Evolutionary conservation across 2,888 invertebrate species (phyloP).

Genomic region (Oscheius onirici): DNA sequence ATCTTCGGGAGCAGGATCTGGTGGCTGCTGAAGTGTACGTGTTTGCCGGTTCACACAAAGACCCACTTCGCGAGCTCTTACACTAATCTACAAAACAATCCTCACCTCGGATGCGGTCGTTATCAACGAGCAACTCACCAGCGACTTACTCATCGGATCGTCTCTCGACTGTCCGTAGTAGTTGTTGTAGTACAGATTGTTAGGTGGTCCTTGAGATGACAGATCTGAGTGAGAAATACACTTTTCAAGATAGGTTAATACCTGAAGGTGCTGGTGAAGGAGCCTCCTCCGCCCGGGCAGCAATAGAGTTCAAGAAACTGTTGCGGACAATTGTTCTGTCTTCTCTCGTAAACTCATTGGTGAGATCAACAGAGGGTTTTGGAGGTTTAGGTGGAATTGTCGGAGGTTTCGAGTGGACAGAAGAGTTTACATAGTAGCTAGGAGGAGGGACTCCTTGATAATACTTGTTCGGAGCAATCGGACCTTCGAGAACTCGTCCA

Average conservation of each 20-base stretch:
- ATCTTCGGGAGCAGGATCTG: slow-evolving; percentile 25
- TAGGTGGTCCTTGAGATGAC: background rate
- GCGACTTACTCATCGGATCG: background rate
- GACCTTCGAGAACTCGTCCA: slow-evolving; percentile 52
- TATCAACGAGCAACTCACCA: background rate
- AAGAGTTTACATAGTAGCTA: slow-evolving; percentile 6
- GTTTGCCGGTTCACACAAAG: slow-evolving; percentile 6
- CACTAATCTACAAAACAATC: background rate
- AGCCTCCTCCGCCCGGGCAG: slow-evolving; percentile 3
- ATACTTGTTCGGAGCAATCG: slow-evolving; percentile 43
- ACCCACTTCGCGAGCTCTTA: slow-evolving; percentile 16
- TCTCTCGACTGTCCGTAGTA: slow-evolving; percentile 4
- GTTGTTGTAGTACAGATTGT: slow-evolving; percentile 4
- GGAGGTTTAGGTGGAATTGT: slow-evolving; percentile 14
- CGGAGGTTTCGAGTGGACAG: background rate
- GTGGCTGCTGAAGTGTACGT: slow-evolving; percentile 28
- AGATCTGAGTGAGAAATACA: background rate
- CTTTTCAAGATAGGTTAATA: background rate
- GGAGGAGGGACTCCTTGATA: slow-evolving; percentile 48
- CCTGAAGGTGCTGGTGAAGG: slow-evolving; percentile 4
- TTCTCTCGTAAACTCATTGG: background rate
- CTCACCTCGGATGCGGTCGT: slow-evolving; percentile 11
- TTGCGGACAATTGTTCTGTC: background rate
- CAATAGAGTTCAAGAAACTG: slow-evolving; percentile 21
- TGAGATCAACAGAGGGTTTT: slow-evolving; percentile 13